Base-by-base conservation (phyloP, 2,888 invertebrate species). In the Hedychridium roseum region DNA sequence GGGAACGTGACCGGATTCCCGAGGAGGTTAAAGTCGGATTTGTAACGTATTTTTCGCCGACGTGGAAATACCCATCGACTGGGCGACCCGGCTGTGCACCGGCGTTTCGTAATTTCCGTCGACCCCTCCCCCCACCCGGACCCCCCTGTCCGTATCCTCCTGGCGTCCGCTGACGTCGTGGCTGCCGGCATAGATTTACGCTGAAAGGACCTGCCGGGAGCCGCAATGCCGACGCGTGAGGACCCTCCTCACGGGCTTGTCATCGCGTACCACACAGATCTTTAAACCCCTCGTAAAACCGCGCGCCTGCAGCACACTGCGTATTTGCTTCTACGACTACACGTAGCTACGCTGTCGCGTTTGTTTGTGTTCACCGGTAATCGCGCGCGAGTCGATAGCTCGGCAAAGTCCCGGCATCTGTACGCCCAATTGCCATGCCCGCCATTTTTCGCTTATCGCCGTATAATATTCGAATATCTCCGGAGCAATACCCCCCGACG, bases 1-100 rank as follows among this genome's bases (percentile, higher is more conserved):
- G n/a, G n/a, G 54, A 74, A 74, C 76, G 77, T 77, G 77, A 72
- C 68, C 64, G 64, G 77, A 74, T 76, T 76, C 54, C 52, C 54
- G 50, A 63, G 53, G 60, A 61, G 66, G 68, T 76, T 74, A 70
- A 71, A 74, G 71, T 75, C 73, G 71, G 73, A 76, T 74, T 76
- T 76, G 76, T 74, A 74, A 73, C 73, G 74, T 76, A 75, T 76
- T 76, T 76, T 73, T 71, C 67, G 65, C 59, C 64, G 60, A 71
- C 66, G 69, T 68, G 67, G 66, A 67, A 70, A 70, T 70, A 72
- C 64, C 71, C 66, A 70, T 71, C 66, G 70, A 63, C 58, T 55
- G 51, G 55, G 1, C n/a, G 35, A n/a, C 3, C 9, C 43, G 44
- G 50, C 53, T n/a, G 68, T 60, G 61, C 61, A 57, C 56, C 61